Percentiles rank a stretch among this genome's conserved stretches.
phyloP scores from a whole-genome alignment of 2,797 vertebrate species.

The Knipowitschia caucasica region DNA sequence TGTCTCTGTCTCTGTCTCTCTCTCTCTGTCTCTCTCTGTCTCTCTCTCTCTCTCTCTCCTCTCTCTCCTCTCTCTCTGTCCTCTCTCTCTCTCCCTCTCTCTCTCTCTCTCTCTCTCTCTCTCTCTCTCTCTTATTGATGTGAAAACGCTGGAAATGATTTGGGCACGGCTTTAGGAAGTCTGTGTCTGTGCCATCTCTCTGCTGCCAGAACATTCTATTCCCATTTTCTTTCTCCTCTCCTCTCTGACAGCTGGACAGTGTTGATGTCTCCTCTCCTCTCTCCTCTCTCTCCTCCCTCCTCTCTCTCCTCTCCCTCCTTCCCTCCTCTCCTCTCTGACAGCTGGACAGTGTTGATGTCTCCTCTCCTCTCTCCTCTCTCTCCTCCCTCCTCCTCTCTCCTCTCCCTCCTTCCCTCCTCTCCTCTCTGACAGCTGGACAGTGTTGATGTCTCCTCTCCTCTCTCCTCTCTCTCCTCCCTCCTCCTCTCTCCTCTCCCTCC shows the following conservation, averaged over 20 bases:
- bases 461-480: constrained; percentile 77
- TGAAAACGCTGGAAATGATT: constrained; percentile 69
- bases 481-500: constrained; percentile 71
- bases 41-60: no score
- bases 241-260: constrained; percentile 76
- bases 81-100: no score
- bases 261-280: constrained; percentile 69
- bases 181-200: constrained; percentile 60
- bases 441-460: constrained; percentile 67
- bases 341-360: constrained; percentile 79
- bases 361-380: constrained; percentile 72
- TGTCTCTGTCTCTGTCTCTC: no score
- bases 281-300: constrained; percentile 66
- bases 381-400: constrained; percentile 77
- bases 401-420: constrained; percentile 73
- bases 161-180: constrained; percentile 70
- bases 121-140: constrained; percentile 71
- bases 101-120: no score
- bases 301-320: constrained; percentile 78
- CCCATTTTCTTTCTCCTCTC: constrained; percentile 73
- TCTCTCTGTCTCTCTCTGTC: no score
- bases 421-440: constrained; percentile 77
- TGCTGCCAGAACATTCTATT: constrained; percentile 76
- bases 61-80: no score
- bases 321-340: constrained; percentile 71